Evolutionary conservation across 1,140 invertebrate genomes (phyloP).

Genomic region (Antheraea mylitta): DNA sequence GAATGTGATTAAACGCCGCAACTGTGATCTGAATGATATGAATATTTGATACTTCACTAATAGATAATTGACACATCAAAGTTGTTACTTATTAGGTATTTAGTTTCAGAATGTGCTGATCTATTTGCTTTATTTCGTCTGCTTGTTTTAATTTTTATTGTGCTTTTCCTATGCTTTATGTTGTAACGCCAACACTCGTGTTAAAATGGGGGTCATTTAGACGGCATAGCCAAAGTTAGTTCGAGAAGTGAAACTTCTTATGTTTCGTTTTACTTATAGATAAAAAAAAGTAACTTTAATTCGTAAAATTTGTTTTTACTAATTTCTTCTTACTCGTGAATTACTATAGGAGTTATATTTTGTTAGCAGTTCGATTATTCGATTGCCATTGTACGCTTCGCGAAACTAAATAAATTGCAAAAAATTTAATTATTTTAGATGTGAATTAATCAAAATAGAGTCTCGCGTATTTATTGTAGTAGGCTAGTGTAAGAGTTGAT

Average conservation of each 20-base stretch:
- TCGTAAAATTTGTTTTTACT: constrained; percentile 6
- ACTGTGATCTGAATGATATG: constrained; percentile 81
- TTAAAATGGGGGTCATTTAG: constrained; percentile 49
- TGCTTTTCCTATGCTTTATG: constrained; percentile 66
- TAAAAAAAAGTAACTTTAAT: constrained; percentile 25
- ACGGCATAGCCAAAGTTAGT: constrained; percentile 73
- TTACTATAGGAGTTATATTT: background rate
- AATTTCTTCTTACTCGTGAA: constrained; percentile 7
- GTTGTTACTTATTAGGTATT: constrained; percentile 53
- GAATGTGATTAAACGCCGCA: constrained; percentile 79
- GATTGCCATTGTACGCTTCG: constrained; percentile 42
- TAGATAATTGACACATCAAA: constrained; percentile 70
- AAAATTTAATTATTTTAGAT: constrained; percentile 61
- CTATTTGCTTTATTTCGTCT: constrained; percentile 41
- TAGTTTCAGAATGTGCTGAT: constrained; percentile 40
- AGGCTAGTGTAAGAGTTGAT: constrained; percentile 57
- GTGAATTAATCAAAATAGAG: constrained; percentile 56
- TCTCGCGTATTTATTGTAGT: constrained; percentile 64
- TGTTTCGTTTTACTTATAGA: constrained; percentile 31
- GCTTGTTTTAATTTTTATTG: constrained; percentile 50
- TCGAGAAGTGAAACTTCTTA: constrained; percentile 56
- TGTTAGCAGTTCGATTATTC: constrained; percentile 27
- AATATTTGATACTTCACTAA: constrained; percentile 79
- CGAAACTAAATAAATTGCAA: constrained; percentile 38
- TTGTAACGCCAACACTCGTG: constrained; percentile 48